These are phyloP conservation scores for Gallinago solitaria DNA, from an alignment of 2,797 vertebrate species.

Conservation along the genomic window DNA sequence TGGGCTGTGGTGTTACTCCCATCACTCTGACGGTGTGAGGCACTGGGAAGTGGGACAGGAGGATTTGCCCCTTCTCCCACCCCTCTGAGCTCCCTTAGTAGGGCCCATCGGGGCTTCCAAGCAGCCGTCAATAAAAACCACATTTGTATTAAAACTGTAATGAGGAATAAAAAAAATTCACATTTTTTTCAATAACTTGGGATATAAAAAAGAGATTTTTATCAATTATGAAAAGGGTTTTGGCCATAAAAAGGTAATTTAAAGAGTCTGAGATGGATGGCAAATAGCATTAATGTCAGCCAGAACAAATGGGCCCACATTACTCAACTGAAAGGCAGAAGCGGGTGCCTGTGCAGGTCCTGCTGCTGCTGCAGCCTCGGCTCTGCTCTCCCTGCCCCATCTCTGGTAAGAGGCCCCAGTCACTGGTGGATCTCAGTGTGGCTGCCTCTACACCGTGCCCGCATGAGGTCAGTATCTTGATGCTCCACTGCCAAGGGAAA, in stretches of 20 bases:
- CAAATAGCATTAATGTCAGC: conserved; percentile 71
- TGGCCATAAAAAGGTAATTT: conserved; percentile 79
- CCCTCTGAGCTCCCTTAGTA: background rate
- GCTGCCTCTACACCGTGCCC: accelerated
- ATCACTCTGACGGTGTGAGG: background rate
- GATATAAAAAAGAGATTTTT: conserved; percentile 81
- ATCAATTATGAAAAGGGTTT: conserved; percentile 80
- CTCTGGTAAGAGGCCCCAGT: background rate
- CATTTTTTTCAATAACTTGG: conserved; percentile 66
- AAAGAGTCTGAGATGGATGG: conserved; percentile 78
- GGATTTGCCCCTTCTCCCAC: background rate
- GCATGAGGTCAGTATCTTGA: background rate
- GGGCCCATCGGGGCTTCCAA: conserved; percentile 43
- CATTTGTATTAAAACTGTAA: conserved; percentile 79
- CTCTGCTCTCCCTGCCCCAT: background rate
- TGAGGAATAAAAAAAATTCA: conserved; percentile 69
- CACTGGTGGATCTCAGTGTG: background rate
- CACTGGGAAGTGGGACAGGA: background rate
- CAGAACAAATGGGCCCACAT: conserved; percentile 69
- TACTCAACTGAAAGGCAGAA: conserved; percentile 58
- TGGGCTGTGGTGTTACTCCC: background rate
- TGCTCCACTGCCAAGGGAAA: background rate
- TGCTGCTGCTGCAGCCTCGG: background rate
- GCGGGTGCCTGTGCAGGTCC: background rate
- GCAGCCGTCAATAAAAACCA: conserved; percentile 65